These are phyloP conservation scores for Mobula birostris DNA, from an alignment of 2,113 vertebrate genomes.

Conservation along the genomic window DNA sequence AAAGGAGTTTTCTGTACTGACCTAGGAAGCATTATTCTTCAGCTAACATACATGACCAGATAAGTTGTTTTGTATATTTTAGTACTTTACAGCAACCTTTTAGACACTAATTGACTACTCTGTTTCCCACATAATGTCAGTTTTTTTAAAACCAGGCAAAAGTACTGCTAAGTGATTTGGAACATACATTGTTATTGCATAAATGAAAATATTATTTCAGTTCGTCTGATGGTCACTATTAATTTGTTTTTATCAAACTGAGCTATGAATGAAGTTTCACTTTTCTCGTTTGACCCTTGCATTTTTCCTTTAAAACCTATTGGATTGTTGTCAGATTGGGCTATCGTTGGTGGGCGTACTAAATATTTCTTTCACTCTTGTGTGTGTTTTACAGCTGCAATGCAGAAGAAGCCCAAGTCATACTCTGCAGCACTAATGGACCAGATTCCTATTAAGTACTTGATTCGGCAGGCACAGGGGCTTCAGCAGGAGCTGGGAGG, in stretches of 20 bases:
- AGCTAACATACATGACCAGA: too few relatives aligned
- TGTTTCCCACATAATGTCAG: neutral
- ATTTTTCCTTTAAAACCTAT: neutral
- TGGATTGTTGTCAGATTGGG: neutral
- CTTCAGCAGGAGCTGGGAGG: conserved; percentile 92
- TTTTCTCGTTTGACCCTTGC: neutral
- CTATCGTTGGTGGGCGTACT: neutral
- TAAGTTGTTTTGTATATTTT: neutral
- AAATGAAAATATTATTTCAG: neutral
- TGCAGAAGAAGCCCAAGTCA: conserved; percentile 92
- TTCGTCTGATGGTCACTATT: neutral
- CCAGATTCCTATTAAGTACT: conserved; percentile 94
- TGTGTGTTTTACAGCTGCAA: conserved; percentile 62
- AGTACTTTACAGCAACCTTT: neutral
- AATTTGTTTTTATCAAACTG: neutral
- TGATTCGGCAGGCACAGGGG: conserved; percentile 91
- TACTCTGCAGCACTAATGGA: conserved; percentile 94
- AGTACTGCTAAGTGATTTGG: neutral
- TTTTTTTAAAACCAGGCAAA: neutral
- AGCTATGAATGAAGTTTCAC: neutral
- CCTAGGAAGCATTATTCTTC: neutral
- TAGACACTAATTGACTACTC: neutral
- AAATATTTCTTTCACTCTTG: neutral
- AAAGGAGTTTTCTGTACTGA: neutral
- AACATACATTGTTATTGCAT: too few relatives aligned